Percentiles rank a stretch among this genome's conserved stretches.
Evolutionary conservation across 2,797 vertebrate species (phyloP).

Genomic region (Sarcophilus harrisii): DNA sequence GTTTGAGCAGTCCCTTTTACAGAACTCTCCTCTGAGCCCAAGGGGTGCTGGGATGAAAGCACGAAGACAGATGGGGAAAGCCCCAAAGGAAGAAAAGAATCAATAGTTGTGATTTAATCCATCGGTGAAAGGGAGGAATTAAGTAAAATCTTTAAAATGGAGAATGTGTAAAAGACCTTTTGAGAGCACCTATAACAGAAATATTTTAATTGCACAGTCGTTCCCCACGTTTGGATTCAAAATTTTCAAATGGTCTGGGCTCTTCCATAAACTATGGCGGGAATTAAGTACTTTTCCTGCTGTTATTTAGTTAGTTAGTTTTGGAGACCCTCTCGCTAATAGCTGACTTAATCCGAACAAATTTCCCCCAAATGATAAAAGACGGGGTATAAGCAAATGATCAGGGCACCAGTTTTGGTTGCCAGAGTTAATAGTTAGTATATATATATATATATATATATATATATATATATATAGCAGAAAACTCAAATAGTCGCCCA

Average conservation of each 20-base stretch:
- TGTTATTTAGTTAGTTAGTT: slow-evolving; percentile 64
- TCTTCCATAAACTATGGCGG: slow-evolving; percentile 68
- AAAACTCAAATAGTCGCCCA: neutral
- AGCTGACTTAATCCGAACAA: slow-evolving; percentile 82
- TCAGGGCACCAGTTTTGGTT: slow-evolving; percentile 70
- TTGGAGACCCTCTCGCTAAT: slow-evolving; percentile 72
- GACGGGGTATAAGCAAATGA: slow-evolving; percentile 72
- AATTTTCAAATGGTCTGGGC: slow-evolving; percentile 60
- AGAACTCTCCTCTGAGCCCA: slow-evolving; percentile 89
- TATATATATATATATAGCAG: too few relatives aligned
- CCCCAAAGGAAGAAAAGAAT: slow-evolving; percentile 87
- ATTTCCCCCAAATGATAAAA: slow-evolving; percentile 73
- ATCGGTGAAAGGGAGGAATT: slow-evolving; percentile 88
- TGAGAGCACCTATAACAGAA: slow-evolving; percentile 77
- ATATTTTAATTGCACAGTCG: slow-evolving; percentile 77
- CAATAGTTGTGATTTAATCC: slow-evolving; percentile 88
- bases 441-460: too few relatives aligned
- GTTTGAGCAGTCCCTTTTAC: slow-evolving; percentile 91
- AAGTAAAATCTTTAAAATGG: slow-evolving; percentile 88
- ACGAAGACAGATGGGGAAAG: slow-evolving; percentile 89
- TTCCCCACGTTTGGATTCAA: slow-evolving; percentile 52
- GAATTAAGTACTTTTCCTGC: slow-evolving; percentile 71
- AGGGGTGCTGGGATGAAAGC: slow-evolving; percentile 87
- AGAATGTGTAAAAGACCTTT: slow-evolving; percentile 86
- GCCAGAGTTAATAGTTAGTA: slow-evolving; percentile 58